phyloP scores from a whole-genome alignment of 2,113 vertebrate species.

The Glaucidium brasilianum region DNA sequence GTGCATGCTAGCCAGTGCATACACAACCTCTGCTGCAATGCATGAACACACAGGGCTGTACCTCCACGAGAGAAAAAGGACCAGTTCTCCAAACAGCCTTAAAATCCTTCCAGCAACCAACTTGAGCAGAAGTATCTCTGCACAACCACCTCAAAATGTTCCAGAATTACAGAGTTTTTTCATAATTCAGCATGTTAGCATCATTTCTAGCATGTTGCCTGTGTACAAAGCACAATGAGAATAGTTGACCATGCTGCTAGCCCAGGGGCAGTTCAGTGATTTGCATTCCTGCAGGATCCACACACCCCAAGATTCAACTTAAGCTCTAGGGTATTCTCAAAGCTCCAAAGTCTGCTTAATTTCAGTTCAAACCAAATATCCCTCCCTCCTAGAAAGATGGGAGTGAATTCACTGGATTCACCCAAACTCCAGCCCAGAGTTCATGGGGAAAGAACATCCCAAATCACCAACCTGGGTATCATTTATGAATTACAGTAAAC shows the following conservation, averaged over 20 bases:
- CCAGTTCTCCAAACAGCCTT: neutral
- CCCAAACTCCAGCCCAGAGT: rapidly evolving
- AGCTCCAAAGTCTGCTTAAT: neutral
- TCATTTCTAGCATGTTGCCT: neutral
- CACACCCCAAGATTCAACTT: rapidly evolving
- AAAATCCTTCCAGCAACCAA: neutral
- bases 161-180: neutral
- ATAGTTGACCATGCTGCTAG: rapidly evolving
- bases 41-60: rapidly evolving
- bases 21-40: neutral
- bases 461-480: neutral
- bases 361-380: neutral
- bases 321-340: neutral
- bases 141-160: neutral
- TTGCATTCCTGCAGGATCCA: neutral
- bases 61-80: neutral
- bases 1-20: rapidly evolving
- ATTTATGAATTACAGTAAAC: neutral
- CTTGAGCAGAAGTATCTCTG: neutral
- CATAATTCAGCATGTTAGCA: neutral
- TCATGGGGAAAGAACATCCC: neutral
- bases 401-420: neutral
- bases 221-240: neutral
- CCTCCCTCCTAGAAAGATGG: neutral
- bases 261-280: neutral